Conservation (phyloP, 2,797 vertebrate genomes). For the Sparus aurata region DNA sequence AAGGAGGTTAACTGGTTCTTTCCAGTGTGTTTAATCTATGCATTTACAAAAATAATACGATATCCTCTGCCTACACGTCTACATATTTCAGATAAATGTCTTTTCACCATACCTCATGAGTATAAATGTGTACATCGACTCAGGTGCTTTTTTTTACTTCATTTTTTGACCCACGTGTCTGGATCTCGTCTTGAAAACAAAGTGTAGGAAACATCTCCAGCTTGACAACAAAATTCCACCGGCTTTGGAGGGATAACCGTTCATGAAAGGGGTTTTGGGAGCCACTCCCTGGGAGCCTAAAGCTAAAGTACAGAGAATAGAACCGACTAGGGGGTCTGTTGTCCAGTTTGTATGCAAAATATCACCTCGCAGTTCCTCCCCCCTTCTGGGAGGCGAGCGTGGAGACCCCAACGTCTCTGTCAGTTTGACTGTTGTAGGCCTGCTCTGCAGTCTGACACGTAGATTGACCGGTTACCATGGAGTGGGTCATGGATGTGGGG, state of each 20-base stretch:
- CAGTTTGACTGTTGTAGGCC: conserved; percentile 60
- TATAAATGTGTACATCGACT: conserved; percentile 7
- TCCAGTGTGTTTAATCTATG: background rate
- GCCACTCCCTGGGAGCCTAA: conserved; percentile 56
- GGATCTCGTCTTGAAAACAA: conserved; percentile 30
- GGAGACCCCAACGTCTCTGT: conserved; percentile 58
- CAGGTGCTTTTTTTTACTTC: background rate
- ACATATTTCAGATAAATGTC: background rate
- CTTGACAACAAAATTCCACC: conserved; percentile 65
- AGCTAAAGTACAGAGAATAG: conserved; percentile 55
- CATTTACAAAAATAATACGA: background rate
- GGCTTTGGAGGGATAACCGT: conserved; percentile 62
- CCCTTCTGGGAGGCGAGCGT: conserved; percentile 6
- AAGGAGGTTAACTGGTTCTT: background rate
- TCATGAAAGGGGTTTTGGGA: conserved; percentile 43
- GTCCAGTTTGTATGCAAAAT: conserved; percentile 71
- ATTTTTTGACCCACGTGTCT: background rate
- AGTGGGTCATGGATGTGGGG: conserved; percentile 71
- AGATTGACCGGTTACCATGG: conserved; percentile 76
- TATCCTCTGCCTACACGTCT: background rate
- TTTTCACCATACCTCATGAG: background rate
- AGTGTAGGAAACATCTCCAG: conserved; percentile 35
- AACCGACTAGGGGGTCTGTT: conserved; percentile 29
- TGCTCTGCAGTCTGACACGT: conserved; percentile 57
- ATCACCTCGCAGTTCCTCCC: conserved; percentile 36